Percentiles rank a stretch among this genome's conserved stretches.
Evolutionary conservation across 2,113 vertebrate genomes (phyloP).

Genomic region (Catharus bicknelli): DNA sequence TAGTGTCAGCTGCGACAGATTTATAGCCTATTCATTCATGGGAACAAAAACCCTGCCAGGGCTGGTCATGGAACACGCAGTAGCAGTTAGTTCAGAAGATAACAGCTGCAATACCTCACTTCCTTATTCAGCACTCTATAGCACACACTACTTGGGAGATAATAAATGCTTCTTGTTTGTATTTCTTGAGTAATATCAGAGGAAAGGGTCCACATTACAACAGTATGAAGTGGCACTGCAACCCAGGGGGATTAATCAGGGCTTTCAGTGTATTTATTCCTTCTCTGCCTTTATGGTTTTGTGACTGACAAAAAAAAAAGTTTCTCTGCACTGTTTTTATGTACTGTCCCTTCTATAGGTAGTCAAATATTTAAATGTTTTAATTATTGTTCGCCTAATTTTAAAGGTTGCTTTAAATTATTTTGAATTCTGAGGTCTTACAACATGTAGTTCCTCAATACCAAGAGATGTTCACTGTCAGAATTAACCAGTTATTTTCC

Average conservation of each 20-base stretch:
- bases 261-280: constrained; percentile 40
- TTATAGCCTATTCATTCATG: constrained; percentile 83
- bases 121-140: constrained; percentile 70
- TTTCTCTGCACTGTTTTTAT: constrained; percentile 5
- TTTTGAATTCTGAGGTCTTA: background rate
- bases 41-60: constrained; percentile 81
- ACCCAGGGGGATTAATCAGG: constrained; percentile 48
- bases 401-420: background rate
- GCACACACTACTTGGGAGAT: constrained; percentile 70
- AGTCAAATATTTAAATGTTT: background rate
- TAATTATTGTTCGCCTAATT: background rate
- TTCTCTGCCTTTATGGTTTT: constrained; percentile 22
- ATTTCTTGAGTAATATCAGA: constrained; percentile 71
- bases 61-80: constrained; percentile 76
- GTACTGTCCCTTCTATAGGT: background rate
- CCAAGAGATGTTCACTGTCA: background rate
- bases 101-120: constrained; percentile 80
- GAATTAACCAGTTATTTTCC: background rate
- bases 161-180: constrained; percentile 78
- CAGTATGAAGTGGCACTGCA: constrained; percentile 31
- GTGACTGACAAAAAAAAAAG: background rate
- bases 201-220: constrained; percentile 53
- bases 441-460: background rate
- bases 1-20: constrained; percentile 77
- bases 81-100: constrained; percentile 81